Evolutionary conservation across 2,113 vertebrate genomes (phyloP).

Genomic region (Callaeas wilsoni): DNA sequence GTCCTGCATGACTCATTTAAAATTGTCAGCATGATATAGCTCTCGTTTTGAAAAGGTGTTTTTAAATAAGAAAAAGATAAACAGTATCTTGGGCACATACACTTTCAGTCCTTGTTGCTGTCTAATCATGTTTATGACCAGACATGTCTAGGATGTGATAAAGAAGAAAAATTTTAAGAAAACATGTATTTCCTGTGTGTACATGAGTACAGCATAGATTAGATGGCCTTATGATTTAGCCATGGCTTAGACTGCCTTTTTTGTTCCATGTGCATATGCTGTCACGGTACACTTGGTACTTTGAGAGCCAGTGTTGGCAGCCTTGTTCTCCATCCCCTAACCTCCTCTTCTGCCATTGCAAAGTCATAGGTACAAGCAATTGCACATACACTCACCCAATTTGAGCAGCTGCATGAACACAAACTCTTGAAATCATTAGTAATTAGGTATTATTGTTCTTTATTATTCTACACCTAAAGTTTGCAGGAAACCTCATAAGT

Average conservation of each 20-base stretch:
- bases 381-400: neutral
- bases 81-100: neutral
- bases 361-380: neutral
- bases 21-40: neutral
- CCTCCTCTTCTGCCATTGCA: neutral
- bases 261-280: neutral
- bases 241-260: neutral
- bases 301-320: neutral
- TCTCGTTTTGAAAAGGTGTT: neutral
- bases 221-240: neutral
- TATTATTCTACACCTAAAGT: neutral
- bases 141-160: neutral
- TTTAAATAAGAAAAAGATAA: neutral
- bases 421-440: neutral
- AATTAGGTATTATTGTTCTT: neutral
- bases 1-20: slow-evolving; percentile 19
- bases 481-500: neutral
- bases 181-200: neutral
- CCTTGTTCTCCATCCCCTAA: neutral
- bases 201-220: neutral
- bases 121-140: neutral
- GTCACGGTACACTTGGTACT: neutral
- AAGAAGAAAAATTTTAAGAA: neutral
- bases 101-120: neutral
- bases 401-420: neutral